Base-by-base conservation (phyloP, 2,113 vertebrate species). In the Falco punctatus region DNA sequence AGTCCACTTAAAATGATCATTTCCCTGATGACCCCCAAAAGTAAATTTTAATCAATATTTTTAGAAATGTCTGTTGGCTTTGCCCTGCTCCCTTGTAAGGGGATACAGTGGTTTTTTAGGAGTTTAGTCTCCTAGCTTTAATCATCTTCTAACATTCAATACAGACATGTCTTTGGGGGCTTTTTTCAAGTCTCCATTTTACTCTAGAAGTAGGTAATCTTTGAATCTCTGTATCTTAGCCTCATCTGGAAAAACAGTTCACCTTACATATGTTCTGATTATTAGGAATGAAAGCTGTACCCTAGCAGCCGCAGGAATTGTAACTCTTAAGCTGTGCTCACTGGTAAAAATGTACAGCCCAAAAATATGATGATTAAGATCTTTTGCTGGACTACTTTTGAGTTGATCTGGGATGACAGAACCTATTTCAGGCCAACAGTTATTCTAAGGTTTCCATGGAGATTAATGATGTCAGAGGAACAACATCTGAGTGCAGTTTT, bases 381-480 rank as follows among this genome's bases (percentile, higher is more conserved):
- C 85, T 98, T 97, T 71, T 97, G 88, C 93, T 96, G 91, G 64
- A 81, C 88, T 97, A 48, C 58, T 96, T 96, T 75, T 94, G 92
- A 94, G 96, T 92, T 96, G 96, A 97, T 96, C 86, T 92, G 80
- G 89, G 92, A 94, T 95, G 95, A 93, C 91, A 75, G 93, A 86
- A 81, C 93, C 97, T 96, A 95, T 96, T 98, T 96, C 92, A 92
- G 96, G 91, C 94, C 90, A 94, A 70, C 49, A 61, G 94, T 88
- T 92, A 88, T 96, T 94, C 93, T 96, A 33, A 89, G 81, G 97
- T 98, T 98, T 96, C 98, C 96, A 97, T 98, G 98, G 97, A 97
- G 97, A 98, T 96, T 91, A 92, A 88, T 94, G 85, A 88, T 98
- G 97, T 98, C 96, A 98, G 95, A 95, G 91, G 90, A 98, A 96